A percentile compares a stretch with the other conserved stretches of the same genome.
Conservation (phyloP, 2,113 vertebrate genomes). For the Rhipidura dahli region DNA sequence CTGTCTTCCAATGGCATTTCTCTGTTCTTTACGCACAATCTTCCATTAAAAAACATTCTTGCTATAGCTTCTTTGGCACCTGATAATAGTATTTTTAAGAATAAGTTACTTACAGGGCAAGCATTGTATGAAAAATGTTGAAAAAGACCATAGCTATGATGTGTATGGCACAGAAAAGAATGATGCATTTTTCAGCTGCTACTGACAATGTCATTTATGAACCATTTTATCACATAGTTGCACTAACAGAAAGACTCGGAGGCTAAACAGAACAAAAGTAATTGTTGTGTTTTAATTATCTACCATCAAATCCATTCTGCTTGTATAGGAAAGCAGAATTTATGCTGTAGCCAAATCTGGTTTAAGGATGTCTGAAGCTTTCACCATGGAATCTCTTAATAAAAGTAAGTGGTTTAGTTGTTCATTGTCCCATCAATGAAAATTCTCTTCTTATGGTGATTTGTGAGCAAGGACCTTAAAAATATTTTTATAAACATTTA, state of each 20-base stretch:
- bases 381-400: constrained; percentile 77
- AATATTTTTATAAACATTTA: neutral
- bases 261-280: neutral
- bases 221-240: neutral
- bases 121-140: neutral
- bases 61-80: neutral
- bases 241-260: neutral
- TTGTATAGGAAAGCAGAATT: constrained; percentile 91
- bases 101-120: neutral
- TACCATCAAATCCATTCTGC: constrained; percentile 35
- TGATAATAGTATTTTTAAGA: neutral
- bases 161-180: neutral
- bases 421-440: neutral
- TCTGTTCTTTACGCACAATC: neutral
- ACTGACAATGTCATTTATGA: neutral
- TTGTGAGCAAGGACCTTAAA: neutral
- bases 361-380: constrained; percentile 91
- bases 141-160: neutral
- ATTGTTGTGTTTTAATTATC: neutral
- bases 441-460: neutral
- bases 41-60: neutral
- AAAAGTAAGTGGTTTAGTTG: constrained; percentile 80
- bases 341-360: constrained; percentile 97
- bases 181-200: neutral
- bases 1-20: neutral